These are phyloP conservation scores for Cryptocephalus primarius DNA, from an alignment of 2,888 invertebrate genomes.

Conservation along the genomic window DNA sequence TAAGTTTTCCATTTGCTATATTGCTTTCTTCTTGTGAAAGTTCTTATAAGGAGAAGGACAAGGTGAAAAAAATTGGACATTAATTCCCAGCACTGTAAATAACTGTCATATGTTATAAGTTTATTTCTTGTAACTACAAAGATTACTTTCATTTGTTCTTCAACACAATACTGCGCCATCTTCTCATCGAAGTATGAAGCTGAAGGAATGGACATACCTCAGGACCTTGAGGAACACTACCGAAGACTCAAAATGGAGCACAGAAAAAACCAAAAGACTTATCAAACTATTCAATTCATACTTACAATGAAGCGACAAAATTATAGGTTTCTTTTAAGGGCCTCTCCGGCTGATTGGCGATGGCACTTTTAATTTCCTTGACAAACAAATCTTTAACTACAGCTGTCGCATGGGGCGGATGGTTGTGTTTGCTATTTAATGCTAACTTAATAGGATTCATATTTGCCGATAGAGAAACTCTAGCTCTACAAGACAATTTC, in stretches of 20 bases:
- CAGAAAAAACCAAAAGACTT: too few species aligned
- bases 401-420: constrained; percentile 17
- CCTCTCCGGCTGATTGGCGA: constrained; percentile 11
- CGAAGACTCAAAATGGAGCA: not conserved
- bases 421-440: constrained; percentile 19
- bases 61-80: too few species aligned
- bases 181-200: constrained; percentile 20
- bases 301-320: constrained; percentile 17
- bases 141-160: not conserved
- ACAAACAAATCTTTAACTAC: constrained; percentile 21
- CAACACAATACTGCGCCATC: constrained; percentile 16
- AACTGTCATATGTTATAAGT: too few species aligned
- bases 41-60: too few species aligned
- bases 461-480: constrained; percentile 17
- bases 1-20: too few species aligned
- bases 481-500: constrained; percentile 20
- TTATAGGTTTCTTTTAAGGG: constrained; percentile 17
- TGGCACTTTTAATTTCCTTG: constrained; percentile 17
- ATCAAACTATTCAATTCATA: constrained; percentile 4
- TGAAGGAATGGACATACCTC: constrained; percentile 17
- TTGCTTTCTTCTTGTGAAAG: too few species aligned
- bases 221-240: constrained; percentile 19
- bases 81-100: too few species aligned
- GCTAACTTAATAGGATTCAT: constrained; percentile 15
- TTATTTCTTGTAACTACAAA: too few species aligned